These are phyloP conservation scores for Catharus bicknelli DNA, from an alignment of 2,113 vertebrate species.

Conservation along the genomic window DNA sequence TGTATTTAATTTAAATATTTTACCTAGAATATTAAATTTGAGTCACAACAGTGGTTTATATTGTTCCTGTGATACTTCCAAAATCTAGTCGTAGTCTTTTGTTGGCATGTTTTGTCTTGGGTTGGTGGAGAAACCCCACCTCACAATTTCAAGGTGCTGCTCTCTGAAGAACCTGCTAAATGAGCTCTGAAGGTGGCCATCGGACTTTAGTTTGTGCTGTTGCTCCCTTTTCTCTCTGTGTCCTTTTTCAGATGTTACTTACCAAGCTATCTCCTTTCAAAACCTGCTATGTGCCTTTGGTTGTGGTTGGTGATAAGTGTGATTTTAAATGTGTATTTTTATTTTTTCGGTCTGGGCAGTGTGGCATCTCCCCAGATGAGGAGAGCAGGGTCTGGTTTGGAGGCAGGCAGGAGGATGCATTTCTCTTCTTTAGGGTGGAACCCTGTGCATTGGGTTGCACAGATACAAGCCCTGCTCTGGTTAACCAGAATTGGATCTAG, in stretches of 20 bases:
- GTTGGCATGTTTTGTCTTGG: neutral
- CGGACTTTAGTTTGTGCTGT: neutral
- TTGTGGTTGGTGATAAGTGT: constrained; percentile 21
- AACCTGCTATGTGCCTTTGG: neutral
- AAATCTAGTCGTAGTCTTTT: neutral
- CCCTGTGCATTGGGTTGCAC: accelerated
- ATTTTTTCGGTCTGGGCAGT: neutral
- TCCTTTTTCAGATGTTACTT: neutral
- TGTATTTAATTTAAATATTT: neutral
- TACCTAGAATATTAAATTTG: neutral
- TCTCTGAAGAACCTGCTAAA: neutral
- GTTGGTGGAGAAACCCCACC: neutral
- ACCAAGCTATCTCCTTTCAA: neutral
- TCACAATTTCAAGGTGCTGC: neutral
- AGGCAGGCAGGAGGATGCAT: neutral
- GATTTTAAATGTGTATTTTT: neutral
- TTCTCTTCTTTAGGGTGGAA: neutral
- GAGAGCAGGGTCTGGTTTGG: neutral
- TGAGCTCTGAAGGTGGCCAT: neutral
- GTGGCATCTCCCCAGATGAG: neutral
- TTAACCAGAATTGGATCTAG: neutral
- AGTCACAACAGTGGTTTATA: neutral
- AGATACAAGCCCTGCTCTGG: neutral
- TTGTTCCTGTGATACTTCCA: neutral
- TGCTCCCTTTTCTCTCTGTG: neutral